Base-by-base conservation (phyloP, 1,140 invertebrate genomes). In the Dufourea novaeangliae region DNA sequence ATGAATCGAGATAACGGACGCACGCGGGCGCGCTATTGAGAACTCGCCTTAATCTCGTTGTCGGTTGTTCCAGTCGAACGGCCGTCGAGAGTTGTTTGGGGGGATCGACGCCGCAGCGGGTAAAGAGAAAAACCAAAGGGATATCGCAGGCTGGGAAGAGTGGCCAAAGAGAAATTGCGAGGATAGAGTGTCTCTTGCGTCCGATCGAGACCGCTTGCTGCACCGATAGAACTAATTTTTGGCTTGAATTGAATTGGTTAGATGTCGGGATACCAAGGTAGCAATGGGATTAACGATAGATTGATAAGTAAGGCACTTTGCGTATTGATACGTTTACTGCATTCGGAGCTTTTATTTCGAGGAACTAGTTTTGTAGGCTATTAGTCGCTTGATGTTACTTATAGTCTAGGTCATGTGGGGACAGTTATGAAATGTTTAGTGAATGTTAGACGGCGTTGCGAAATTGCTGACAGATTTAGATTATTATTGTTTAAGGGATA, bases 1-100 rank as follows among this genome's bases (percentile, higher is more conserved):
- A 89, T 87, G 87, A 85, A 79, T 85, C 78, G 63, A 76, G 87
- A 89, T 87, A 82, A 85, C 82, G 73, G 79, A 66, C 29, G 39
- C 78, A 56, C 63, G 37, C 39, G 34, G 11, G n/a, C 52, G 56
- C 76, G 75, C 82, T 86, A 86, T 88, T 78, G 76, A 83, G 79
- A 88, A 84, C 78, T 88, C 78, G 78, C 79, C 83, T 87, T 88
- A 86, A 88, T 88, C 84, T 86, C 79, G 73, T 80, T 41, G 50
- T 44, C 72, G 80, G 59, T 46, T 84, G 79, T 83, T 82, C 76
- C 77, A 67, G 59, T 82, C 73, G 85, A 77, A 41, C 76, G 70
- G 59, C 59, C 73, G 83, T 78, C 71, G 73, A 61, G 64, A 64
- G 59, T 68, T 79, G 61, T 63, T 61, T 50, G 67, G 54, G 46